Evolutionary conservation across 2,888 invertebrate genomes (phyloP), one percentile per base, ranked within the genome.

Genomic region (Trissolcus brochymenae): DNA sequence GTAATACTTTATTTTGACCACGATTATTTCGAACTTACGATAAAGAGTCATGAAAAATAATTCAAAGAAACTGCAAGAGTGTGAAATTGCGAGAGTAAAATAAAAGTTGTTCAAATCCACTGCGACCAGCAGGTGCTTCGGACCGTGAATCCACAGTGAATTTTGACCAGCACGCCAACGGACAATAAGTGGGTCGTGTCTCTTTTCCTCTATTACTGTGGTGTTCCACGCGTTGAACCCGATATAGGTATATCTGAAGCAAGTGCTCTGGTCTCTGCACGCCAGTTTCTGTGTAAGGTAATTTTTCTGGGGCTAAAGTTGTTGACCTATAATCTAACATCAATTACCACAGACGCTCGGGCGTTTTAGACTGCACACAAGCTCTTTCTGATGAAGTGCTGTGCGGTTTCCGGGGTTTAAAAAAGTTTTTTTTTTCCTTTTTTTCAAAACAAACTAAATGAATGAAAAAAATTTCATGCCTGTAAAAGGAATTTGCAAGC

Each of bases 111-210:
- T 41, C 6, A 4, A 16, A 46, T 66, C 16, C 50, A 21, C 35
- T 21, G 56, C 49, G 60, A 70, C 68, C 72, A 60, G 55, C 66
- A 66, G 73, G 66, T 66, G 73, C 66, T 50, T 4, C 56, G 41
- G 21, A 67, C 61, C 60, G 61, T 73, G 73, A 61, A 66, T 73
- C 66, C 73, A 65, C 73, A 49, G 59, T 66, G 73, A 73, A 73
- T 60, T 66, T 73, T 66, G 73, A 73, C 61, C 73, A 51, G 59
- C 46, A 21, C 17, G 41, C 17, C 49, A 9, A 54, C 60, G 49
- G 67, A 74, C 61, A 67, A 66, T 74, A 74, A 61, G 65, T 72
- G 64, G 71, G 71, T 71, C 71, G 57, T 46, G 62, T 70, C 56
- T 50, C 61, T 70, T 70, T 67, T 61, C 55, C 55, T 17, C 46